Base-by-base conservation (phyloP, 1,140 invertebrate genomes). In the Ceratosolen fusciceps region DNA sequence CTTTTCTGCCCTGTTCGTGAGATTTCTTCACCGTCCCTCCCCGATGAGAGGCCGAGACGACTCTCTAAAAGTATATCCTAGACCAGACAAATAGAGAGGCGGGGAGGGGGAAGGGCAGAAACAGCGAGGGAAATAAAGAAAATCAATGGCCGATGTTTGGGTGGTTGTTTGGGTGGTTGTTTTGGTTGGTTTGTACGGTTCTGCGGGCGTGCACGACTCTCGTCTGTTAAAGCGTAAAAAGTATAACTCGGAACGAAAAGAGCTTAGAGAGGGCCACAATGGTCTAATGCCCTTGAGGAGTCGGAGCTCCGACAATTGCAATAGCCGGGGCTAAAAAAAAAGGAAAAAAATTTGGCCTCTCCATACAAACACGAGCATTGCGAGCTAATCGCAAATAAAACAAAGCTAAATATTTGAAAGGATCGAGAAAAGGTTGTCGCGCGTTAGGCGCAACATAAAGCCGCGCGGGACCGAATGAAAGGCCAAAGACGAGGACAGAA, bases 311-410 rank as follows among this genome's bases (percentile, higher is more conserved):
- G n/a, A 29, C 39, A 47, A 16, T 26, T 26, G 24, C 39, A 70
- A 43, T 43, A 70, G 67, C 9, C 37, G 49, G 29, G 26, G 60
- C 60, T 26, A 70, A 39, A 70, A 70, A 70, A 70, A n/a, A n/a
- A n/a, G n/a, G n/a, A n/a, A n/a, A n/a, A n/a, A n/a, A n/a, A n/a
- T n/a, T 70, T 49, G 39, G 37, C 67, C 43, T 29, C 49, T 70
- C 43, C 60, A 37, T 65, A n/a, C 70, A 73, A 73, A 58, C n/a
- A n/a, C n/a, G 31, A 73, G 58, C 43, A 56, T 73, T 58, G 52
- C 71, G 34, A 49, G 31, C 71, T 58, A 58, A 73, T 73, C 52
- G 49, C 52, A 73, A 73, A 56, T 37, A 58, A 39, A 58, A 58
- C 71, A 24, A 73, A 73, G 1, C 29, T 10, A 29, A 43, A 70